Evolutionary conservation across 2,113 vertebrate species (phyloP).

Genomic region (Datnioides undecimradiatus): DNA sequence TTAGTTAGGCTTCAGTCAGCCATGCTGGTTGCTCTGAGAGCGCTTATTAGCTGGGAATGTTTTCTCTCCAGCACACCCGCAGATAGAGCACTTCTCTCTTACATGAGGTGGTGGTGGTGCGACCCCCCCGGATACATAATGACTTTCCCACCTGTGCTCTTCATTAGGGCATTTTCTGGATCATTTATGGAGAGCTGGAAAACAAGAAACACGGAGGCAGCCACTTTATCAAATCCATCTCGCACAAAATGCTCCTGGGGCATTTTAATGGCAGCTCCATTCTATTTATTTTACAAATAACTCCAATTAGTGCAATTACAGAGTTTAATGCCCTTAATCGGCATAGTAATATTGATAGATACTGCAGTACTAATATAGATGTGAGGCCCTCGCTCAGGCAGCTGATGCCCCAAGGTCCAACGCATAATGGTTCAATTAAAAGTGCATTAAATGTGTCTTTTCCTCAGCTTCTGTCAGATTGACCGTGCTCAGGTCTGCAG

Average conservation of each 20-base stretch:
- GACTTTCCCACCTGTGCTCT: constrained; percentile 69
- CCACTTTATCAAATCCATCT: constrained; percentile 67
- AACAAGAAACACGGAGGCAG: constrained; percentile 56
- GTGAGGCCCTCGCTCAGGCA: constrained; percentile 2
- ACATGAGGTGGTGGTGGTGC: constrained; percentile 52
- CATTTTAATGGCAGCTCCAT: constrained; percentile 52
- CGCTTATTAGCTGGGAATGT: constrained; percentile 71
- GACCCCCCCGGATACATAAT: constrained; percentile 52
- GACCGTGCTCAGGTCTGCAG: not conserved
- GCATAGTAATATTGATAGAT: constrained; percentile 27
- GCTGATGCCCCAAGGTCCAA: constrained; percentile 4
- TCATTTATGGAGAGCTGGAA: constrained; percentile 71
- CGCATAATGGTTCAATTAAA: constrained; percentile 51
- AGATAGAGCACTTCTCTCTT: constrained; percentile 48
- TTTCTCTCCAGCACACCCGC: constrained; percentile 60
- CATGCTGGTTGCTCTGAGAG: constrained; percentile 49
- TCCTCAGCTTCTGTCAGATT: constrained; percentile 50
- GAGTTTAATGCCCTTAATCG: constrained; percentile 68
- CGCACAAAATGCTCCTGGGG: constrained; percentile 56
- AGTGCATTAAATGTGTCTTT: constrained; percentile 23
- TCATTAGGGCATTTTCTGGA: constrained; percentile 72
- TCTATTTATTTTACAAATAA: constrained; percentile 78
- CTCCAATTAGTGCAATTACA: constrained; percentile 68
- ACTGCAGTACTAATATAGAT: constrained; percentile 33
- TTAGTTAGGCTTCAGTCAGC: constrained; percentile 64